Percentiles rank a stretch among this genome's conserved stretches.
These are phyloP conservation scores for Pipistrellus pygmaeus DNA, from an alignment of 2,797 vertebrate species.

Conservation along the genomic window DNA sequence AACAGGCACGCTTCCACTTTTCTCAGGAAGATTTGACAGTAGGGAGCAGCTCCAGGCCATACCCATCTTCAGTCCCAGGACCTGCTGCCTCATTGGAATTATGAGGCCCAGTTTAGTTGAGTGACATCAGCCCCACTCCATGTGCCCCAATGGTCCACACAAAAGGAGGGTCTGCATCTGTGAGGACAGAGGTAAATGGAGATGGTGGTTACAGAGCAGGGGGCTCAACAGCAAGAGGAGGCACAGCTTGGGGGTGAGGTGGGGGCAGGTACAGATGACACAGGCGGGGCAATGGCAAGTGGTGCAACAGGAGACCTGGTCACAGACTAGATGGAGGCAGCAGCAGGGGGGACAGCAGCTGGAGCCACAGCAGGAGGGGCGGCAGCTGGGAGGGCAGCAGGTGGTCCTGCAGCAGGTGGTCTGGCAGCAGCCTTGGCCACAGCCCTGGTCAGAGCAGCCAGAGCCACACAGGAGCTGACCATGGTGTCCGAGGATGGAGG, in stretches of 20 bases:
- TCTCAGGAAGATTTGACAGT: neutral
- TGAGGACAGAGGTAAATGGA: neutral
- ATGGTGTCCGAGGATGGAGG: neutral
- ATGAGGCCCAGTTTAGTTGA: no score
- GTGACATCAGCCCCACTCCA: neutral
- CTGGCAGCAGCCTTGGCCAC: neutral
- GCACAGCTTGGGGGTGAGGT: conserved; percentile 5
- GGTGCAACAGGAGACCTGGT: neutral
- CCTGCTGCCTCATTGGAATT: neutral
- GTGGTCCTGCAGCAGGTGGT: neutral
- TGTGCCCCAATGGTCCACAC: neutral
- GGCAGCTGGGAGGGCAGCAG: neutral
- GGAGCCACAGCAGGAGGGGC: neutral
- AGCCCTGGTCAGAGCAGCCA: neutral
- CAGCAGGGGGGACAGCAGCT: neutral
- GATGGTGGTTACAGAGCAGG: neutral
- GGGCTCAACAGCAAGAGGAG: neutral
- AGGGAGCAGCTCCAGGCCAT: neutral
- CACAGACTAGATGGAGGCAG: neutral
- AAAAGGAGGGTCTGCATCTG: neutral
- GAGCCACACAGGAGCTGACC: conserved; percentile 11
- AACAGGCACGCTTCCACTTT: neutral
- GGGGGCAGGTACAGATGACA: conserved; percentile 42
- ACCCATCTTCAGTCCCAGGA: neutral
- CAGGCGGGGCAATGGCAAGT: conserved; percentile 47